Base-by-base conservation (phyloP, 37 sponge, comb jelly and placozoan species). In the Eunapius fragilis region DNA sequence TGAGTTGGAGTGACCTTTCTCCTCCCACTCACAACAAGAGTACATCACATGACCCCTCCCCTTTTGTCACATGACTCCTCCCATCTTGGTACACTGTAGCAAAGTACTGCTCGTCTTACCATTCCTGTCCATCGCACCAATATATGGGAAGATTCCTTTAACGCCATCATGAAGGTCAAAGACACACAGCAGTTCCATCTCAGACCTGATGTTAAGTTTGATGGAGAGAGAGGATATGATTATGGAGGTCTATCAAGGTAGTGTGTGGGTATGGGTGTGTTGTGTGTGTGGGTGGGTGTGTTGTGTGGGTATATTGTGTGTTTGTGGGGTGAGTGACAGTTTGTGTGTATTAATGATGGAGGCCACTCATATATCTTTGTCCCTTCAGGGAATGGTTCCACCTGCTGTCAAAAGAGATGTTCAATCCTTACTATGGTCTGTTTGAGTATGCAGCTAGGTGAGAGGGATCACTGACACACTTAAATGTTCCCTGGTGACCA, bases 371-470 rank as follows among this genome's bases (percentile, higher is more conserved):
- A 22, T 14, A n/a, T n/a, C n/a, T n/a, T 14, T 38, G 14, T 58
- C 78, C 74, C 22, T 87, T 17, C 74, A 97, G 98, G 31, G 99
- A 98, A 77, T 98, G 99, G 99, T 98, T 98, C 74, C 93, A 89
- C 82, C 76, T 96, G 33, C 74, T 98, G 47, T 98, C 99, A 0
- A 91, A 96, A 35, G 99, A 96, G 72, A 96, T 96, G 94, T 98
- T 98, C 84, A 98, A 96, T 81, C 99, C 99, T 25, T 98, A 98
- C 88, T 98, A 95, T 77, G 97, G 99, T 9, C 82, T 98, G 70
- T 98, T 96, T 86, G 99, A 98, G 78, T 98, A 96, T 75, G 86
- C 97, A 24, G 92, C 97, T 10, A 96, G 94, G 99, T 98, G 75
- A 47, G 85, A n/a, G n/a, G n/a, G n/a, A n/a, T 73, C 25, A 35